Base-by-base conservation (phyloP, 2,113 vertebrate species). In the Atlantisia rogersi region DNA sequence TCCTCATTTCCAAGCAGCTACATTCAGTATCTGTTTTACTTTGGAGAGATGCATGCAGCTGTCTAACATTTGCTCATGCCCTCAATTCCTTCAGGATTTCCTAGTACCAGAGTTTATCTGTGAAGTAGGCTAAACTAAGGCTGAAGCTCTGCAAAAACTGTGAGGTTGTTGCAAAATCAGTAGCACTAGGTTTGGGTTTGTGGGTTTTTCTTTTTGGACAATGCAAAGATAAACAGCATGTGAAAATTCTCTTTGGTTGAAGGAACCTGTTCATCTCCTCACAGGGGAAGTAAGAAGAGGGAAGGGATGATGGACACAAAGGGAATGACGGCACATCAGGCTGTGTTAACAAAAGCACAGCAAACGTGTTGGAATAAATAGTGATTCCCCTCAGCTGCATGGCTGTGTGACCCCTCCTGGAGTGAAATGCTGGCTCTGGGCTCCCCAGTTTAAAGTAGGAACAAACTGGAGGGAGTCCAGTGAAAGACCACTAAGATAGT, bases 11-110 rank as follows among this genome's bases (percentile, higher is more conserved):
- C 92, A 97, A 97, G 79, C 93, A 94, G 98, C 97, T 98, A 98
- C 97, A 98, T 97, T 97, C 94, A 97, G 98, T 97, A 97, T 98
- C 97, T 97, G 96, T 96, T 98, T 98, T 96, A 97, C 92, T 39
- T 94, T 48, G 77, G 86, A 86, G 95, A 92, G 94, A 95, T 81
- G 85, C 70, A 48, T 67, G 87, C 97, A 97, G 97, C 97, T 98
- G 98, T 95, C 95, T 88, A 92, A 87, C 95, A 93, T 97, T 95
- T 97, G 96, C 32, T 79, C 77, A 80, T 80, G 68, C 31, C 64
- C 65, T 93, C n/a, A n/a, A 62, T 68, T 86, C 74, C 20, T 94
- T 84, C 52, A 92, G 73, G 53, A 75, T 77, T 84, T 86, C 15
- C 55, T 91, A 86, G 31, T 84, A 84, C 50, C 29, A 67, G 15